phyloP scores from a whole-genome alignment of 2,797 vertebrate genomes.

The Emys orbicularis region DNA sequence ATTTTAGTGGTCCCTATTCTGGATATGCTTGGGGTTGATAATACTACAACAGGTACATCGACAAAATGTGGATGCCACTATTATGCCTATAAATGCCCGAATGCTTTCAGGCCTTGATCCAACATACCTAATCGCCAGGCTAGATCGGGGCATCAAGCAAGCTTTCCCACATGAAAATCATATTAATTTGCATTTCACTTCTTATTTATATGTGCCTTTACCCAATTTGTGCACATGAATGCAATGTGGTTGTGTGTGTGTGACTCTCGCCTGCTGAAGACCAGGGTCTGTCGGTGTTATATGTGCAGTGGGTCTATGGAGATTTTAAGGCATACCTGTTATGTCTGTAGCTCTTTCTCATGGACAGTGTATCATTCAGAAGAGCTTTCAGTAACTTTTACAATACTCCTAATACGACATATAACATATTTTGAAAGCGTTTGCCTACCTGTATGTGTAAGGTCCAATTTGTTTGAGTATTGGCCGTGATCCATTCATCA shows the following conservation, averaged over 20 bases:
- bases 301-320: neutral
- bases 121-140: neutral
- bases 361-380: neutral
- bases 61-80: neutral
- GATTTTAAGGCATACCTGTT: neutral
- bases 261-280: too few species aligned
- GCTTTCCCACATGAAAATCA: neutral
- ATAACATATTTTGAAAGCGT: neutral
- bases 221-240: neutral
- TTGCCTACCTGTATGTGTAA: slow-evolving; percentile 91
- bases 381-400: neutral
- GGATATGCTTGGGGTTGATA: neutral
- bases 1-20: neutral
- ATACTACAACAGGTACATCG: neutral
- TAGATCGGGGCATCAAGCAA: neutral
- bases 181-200: neutral
- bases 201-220: neutral
- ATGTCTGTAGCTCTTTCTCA: fast-evolving
- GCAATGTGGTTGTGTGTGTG: neutral
- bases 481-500: slow-evolving; percentile 82
- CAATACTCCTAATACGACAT: neutral
- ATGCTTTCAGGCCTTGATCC: neutral
- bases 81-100: neutral
- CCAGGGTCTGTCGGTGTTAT: too few species aligned
- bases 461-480: slow-evolving; percentile 89